Evolutionary conservation across 2,797 vertebrate species (phyloP).

Genomic region (Molossus alvarezi): DNA sequence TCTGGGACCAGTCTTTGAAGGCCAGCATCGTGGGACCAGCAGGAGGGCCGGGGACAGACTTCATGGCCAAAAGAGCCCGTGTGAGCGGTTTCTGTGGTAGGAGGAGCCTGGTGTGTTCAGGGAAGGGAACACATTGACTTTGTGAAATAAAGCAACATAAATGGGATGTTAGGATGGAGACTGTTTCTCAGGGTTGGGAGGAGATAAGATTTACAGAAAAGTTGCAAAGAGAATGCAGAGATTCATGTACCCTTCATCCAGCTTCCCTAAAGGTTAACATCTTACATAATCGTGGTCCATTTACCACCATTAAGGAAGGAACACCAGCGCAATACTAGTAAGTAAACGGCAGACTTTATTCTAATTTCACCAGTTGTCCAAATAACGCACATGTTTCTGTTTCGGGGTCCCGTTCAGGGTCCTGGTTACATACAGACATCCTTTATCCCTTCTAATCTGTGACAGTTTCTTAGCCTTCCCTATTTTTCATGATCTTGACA

Average conservation of each 20-base stretch:
- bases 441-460: neutral
- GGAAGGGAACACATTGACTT: neutral
- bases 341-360: neutral
- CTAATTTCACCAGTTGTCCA: neutral
- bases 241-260: neutral
- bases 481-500: neutral
- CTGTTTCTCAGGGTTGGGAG: neutral
- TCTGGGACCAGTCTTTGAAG: neutral
- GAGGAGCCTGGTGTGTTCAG: neutral
- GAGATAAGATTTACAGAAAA: neutral
- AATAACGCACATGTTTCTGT: neutral
- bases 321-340: no score
- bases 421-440: neutral
- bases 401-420: neutral
- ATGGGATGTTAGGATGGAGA: neutral
- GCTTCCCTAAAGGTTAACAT: neutral
- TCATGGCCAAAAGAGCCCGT: neutral
- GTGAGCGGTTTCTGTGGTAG: neutral
- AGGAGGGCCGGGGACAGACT: neutral
- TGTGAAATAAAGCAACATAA: neutral
- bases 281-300: neutral
- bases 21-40: accelerated
- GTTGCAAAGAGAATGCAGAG: neutral
- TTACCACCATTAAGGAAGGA: neutral
- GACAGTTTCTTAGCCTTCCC: neutral